Evolutionary conservation across 2,888 invertebrate species (phyloP).

Genomic region (Osmoderma eremita): DNA sequence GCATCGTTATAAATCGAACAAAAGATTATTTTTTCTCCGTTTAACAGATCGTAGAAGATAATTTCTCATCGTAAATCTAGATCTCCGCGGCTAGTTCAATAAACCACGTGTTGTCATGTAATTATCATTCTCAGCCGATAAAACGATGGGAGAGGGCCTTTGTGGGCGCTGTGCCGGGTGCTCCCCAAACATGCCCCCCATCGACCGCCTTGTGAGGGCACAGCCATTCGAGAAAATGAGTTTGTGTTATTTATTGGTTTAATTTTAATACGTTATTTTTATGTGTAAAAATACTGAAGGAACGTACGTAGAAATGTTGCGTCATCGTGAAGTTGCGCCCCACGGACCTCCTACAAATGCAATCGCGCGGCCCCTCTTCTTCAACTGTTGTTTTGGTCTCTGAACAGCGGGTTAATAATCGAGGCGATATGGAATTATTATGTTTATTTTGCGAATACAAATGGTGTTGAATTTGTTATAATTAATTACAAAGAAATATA

Average conservation of each 20-base stretch:
- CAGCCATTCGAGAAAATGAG: constrained; percentile 40
- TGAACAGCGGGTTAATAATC: constrained; percentile 33
- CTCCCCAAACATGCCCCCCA: constrained; percentile 60
- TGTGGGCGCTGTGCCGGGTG: constrained; percentile 60
- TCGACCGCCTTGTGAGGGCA: constrained; percentile 59
- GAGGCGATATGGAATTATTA: constrained; percentile 9
- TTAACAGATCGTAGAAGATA: constrained; percentile 36
- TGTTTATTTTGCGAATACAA: constrained; percentile 28
- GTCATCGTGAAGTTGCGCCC: constrained; percentile 15
- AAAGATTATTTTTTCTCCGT: constrained; percentile 24
- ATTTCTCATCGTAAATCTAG: constrained; percentile 48
- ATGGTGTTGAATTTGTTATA: constrained; percentile 2
- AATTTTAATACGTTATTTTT: constrained; percentile 45
- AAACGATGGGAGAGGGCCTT: constrained; percentile 60
- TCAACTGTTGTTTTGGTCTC: constrained; percentile 5
- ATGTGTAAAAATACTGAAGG: constrained; percentile 45
- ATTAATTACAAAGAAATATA: constrained; percentile 23
- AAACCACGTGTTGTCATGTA: constrained; percentile 63
- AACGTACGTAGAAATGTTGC: constrained; percentile 36
- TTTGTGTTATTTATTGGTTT: constrained; percentile 41
- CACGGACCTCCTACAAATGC: constrained; percentile 36
- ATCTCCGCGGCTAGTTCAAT: constrained; percentile 53
- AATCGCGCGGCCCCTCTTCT: constrained; percentile 16
- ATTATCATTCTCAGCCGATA: constrained; percentile 62
- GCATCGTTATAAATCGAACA: constrained; percentile 34